Conservation (phyloP, 2,888 invertebrate species). For the Ashinkailepas kermadecensis region DNA sequence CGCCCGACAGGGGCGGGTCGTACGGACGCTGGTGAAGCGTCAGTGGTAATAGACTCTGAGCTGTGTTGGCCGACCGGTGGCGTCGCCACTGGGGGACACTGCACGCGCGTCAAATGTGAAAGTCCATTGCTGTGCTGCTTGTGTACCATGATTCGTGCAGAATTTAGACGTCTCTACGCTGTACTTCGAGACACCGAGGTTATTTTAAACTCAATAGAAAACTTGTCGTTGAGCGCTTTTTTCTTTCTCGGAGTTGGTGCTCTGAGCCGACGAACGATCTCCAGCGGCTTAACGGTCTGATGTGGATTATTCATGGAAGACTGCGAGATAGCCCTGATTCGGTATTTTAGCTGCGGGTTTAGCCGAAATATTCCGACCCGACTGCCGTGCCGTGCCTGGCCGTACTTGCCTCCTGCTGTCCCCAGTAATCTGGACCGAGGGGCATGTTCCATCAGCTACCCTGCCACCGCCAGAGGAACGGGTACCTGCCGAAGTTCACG, state of each 20-base stretch:
- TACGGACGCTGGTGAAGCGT: background rate
- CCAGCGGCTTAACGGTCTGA: too few relatives aligned
- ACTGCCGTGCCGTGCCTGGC: too few relatives aligned
- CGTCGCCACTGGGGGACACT: background rate
- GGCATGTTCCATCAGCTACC: too few relatives aligned
- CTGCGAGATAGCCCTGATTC: too few relatives aligned
- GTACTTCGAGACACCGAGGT: background rate
- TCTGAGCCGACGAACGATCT: too few relatives aligned
- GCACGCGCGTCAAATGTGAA: background rate
- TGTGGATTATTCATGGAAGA: too few relatives aligned
- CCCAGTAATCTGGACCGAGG: too few relatives aligned
- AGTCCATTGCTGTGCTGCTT: background rate
- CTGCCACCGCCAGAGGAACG: too few relatives aligned
- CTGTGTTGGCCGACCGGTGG: background rate
- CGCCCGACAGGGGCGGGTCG: background rate
- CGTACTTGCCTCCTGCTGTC: too few relatives aligned
- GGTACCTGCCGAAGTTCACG: too few relatives aligned
- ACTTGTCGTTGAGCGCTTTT: background rate
- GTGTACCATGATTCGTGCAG: background rate
- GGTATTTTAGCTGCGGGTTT: too few relatives aligned
- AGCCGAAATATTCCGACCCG: too few relatives aligned
- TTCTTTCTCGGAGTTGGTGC: background rate
- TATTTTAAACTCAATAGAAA: background rate
- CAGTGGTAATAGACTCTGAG: background rate
- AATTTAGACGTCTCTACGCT: background rate